A percentile compares a stretch with the other conserved stretches of the same genome.
Conservation (phyloP, 2,888 invertebrate genomes). For the Synergus gifuensis region DNA sequence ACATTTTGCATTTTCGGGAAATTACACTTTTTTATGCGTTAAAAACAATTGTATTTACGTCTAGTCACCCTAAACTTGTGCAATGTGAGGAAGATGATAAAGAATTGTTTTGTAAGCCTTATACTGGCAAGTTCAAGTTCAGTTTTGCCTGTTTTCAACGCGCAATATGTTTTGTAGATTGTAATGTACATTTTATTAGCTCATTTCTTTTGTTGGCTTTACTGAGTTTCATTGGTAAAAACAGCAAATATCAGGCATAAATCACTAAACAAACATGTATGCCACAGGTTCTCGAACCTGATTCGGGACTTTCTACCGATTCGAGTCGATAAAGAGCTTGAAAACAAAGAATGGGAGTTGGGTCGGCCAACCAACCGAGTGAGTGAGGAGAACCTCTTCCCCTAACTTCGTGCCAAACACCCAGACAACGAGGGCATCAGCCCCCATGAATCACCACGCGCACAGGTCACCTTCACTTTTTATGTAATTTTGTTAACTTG, state of each 20-base stretch:
- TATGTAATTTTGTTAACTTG: conserved; percentile 72
- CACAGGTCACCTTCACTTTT: conserved; percentile 75
- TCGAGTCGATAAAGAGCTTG: conserved; percentile 50
- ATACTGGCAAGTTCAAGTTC: not conserved
- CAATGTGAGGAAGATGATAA: too few species aligned
- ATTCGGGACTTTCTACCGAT: conserved; percentile 42
- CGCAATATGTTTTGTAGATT: not conserved
- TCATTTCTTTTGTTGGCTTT: not conserved
- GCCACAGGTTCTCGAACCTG: conserved; percentile 33
- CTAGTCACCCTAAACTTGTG: too few species aligned
- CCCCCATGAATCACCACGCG: conserved; percentile 73
- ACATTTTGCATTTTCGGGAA: too few species aligned
- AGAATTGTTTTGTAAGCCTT: not conserved
- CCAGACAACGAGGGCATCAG: conserved; percentile 75
- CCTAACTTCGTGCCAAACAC: conserved; percentile 60
- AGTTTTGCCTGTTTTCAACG: not conserved
- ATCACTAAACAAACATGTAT: conserved; percentile 45
- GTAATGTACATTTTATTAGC: not conserved
- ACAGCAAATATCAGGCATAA: conserved; percentile 37
- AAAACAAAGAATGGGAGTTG: conserved; percentile 50
- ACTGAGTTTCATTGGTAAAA: conserved; percentile 13
- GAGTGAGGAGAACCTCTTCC: conserved; percentile 51
- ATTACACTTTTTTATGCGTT: too few species aligned
- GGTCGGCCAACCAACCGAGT: conserved; percentile 17
- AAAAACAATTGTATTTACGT: too few species aligned